Percentiles rank a stretch among this genome's conserved stretches.
phyloP scores from a whole-genome alignment of 2,113 vertebrate species.

The Muntiacus reevesi region DNA sequence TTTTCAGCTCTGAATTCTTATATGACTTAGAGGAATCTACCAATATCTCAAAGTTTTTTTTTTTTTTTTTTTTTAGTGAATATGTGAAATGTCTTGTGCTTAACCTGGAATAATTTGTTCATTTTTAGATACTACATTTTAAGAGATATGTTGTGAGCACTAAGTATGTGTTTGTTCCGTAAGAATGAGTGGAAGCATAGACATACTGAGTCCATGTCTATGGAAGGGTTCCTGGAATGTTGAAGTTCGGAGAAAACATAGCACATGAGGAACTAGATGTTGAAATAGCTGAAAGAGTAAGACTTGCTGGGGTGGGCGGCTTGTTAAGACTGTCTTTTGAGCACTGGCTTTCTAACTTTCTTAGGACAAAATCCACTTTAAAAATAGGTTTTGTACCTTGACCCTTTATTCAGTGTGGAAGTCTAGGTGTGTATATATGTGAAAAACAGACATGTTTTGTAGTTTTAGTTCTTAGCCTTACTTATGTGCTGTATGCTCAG shows the following conservation, averaged over 20 bases:
- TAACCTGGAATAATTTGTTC: conserved; percentile 10
- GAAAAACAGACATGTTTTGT: not conserved
- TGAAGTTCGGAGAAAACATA: not conserved
- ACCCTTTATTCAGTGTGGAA: not conserved
- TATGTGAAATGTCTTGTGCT: not conserved
- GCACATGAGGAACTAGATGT: not conserved
- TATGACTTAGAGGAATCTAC: not conserved
- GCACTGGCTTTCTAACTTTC: not conserved
- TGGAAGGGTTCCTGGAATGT: not conserved
- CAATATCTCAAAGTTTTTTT: not conserved
- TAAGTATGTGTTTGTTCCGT: not conserved
- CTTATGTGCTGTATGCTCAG: not conserved
- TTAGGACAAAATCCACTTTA: not conserved
- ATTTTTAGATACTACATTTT: not conserved
- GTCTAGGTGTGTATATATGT: not conserved
- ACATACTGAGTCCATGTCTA: not conserved
- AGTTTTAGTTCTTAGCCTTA: not conserved
- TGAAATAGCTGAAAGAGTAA: not conserved
- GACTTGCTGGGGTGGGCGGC: not conserved
- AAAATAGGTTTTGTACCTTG: not conserved
- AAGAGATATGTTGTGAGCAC: not conserved
- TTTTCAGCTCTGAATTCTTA: not conserved
- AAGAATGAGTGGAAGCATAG: not conserved
- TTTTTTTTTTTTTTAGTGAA: not conserved
- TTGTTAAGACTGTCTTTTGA: not conserved